phyloP scores from a whole-genome alignment of 2,113 vertebrate species.

The Coturnix japonica region DNA sequence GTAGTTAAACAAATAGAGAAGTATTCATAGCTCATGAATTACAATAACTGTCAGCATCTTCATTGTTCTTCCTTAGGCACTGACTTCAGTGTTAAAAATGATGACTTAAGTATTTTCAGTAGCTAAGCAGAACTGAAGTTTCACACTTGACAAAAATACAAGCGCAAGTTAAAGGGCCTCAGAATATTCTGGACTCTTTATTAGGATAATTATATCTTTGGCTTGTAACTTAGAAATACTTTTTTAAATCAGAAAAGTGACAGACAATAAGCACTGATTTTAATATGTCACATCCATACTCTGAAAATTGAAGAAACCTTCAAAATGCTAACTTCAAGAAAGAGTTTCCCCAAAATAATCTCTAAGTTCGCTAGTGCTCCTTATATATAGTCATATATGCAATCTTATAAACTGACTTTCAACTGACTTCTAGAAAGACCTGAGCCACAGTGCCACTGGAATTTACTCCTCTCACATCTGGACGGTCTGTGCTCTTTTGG shows the following conservation, averaged over 20 bases:
- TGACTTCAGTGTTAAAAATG: neutral
- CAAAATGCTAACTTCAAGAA: neutral
- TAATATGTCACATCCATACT: neutral
- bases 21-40: neutral
- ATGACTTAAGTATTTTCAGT: neutral
- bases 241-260: neutral
- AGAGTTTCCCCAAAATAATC: neutral
- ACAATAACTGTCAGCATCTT: neutral
- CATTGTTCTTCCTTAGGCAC: neutral
- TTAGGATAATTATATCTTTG: neutral
- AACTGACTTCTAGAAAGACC: neutral
- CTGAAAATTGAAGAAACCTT: neutral
- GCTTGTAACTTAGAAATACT: neutral
- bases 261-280: neutral
- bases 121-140: neutral
- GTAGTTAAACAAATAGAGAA: neutral
- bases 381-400: neutral
- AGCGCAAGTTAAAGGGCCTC: neutral
- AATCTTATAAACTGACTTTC: neutral
- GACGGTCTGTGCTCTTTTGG: neutral
- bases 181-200: neutral
- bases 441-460: neutral
- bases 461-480: rapidly evolving
- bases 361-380: neutral
- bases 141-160: neutral